A percentile compares a stretch with the other conserved stretches of the same genome.
These are phyloP conservation scores for Prolemur simus DNA, from an alignment of 2,113 vertebrate genomes.

Conservation along the genomic window DNA sequence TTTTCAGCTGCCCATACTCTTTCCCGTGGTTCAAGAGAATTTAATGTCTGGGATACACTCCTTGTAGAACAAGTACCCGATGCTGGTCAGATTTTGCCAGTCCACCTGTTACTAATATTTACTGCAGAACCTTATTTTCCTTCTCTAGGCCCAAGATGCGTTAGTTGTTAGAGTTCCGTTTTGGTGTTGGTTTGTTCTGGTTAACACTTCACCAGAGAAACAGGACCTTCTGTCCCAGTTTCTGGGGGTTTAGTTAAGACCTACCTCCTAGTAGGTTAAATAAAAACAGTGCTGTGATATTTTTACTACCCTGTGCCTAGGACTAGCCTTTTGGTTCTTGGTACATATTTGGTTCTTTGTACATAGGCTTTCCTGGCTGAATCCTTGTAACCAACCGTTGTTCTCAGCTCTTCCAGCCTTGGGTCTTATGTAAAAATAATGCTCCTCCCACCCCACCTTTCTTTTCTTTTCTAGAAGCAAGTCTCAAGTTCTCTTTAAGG, in stretches of 20 bases:
- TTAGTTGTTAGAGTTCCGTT: background rate
- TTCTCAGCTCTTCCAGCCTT: background rate
- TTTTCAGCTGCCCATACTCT: background rate
- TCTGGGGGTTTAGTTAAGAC: background rate
- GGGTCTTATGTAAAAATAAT: slow-evolving; percentile 7
- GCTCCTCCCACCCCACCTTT: accelerated
- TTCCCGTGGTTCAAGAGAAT: background rate
- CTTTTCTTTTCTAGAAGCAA: slow-evolving; percentile 32
- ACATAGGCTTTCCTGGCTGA: background rate
- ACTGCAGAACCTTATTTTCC: background rate
- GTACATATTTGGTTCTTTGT: background rate
- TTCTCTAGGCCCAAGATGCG: background rate
- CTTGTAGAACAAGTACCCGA: background rate
- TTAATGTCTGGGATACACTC: background rate
- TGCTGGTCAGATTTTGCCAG: background rate
- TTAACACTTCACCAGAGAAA: background rate
- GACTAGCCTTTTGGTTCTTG: background rate
- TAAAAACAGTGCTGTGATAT: background rate
- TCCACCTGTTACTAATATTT: background rate
- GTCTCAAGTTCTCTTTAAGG: slow-evolving; percentile 28
- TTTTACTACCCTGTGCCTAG: background rate
- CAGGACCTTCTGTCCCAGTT: background rate
- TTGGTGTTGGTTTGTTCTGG: background rate
- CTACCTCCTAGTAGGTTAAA: background rate
- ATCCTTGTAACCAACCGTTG: background rate